Conservation (phyloP, 2,888 invertebrate genomes). For the Scaptomyza cyrtandrae region DNA sequence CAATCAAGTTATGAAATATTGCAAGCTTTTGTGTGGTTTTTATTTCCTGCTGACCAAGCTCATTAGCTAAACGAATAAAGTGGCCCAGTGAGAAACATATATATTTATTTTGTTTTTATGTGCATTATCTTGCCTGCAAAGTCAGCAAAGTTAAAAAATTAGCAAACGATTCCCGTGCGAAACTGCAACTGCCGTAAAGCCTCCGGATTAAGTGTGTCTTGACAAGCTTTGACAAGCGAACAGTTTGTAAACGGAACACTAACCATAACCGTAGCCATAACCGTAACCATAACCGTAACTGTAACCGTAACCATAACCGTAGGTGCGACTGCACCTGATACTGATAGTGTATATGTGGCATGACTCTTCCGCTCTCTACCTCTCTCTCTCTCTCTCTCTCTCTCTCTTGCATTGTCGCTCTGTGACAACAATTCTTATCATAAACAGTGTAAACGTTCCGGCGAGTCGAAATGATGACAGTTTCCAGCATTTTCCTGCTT, state of each 20-base stretch:
- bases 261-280: constrained; percentile 20
- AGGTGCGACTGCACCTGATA: constrained; percentile 20
- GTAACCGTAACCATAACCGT: constrained; percentile 14
- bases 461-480: constrained; percentile 6
- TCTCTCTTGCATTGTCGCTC: not conserved
- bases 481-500: constrained; percentile 34
- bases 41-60: constrained; percentile 67
- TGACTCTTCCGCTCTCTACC: too few species aligned
- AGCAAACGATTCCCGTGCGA: not conserved
- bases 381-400: not conserved
- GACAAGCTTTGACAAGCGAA: not conserved
- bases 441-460: not conserved
- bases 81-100: constrained; percentile 40
- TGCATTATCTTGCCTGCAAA: not conserved
- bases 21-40: not conserved
- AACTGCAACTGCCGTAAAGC: constrained; percentile 17
- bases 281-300: constrained; percentile 27
- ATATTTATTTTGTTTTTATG: not conserved
- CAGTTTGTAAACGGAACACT: constrained; percentile 20
- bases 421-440: constrained; percentile 29
- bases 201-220: constrained; percentile 21
- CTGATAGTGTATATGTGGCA: too few species aligned
- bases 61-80: constrained; percentile 47
- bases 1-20: constrained; percentile 72
- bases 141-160: constrained; percentile 18